Percentiles rank a stretch among this genome's conserved stretches.
Conservation (phyloP, 2,113 vertebrate species). For the Misgurnus mizolepis region DNA sequence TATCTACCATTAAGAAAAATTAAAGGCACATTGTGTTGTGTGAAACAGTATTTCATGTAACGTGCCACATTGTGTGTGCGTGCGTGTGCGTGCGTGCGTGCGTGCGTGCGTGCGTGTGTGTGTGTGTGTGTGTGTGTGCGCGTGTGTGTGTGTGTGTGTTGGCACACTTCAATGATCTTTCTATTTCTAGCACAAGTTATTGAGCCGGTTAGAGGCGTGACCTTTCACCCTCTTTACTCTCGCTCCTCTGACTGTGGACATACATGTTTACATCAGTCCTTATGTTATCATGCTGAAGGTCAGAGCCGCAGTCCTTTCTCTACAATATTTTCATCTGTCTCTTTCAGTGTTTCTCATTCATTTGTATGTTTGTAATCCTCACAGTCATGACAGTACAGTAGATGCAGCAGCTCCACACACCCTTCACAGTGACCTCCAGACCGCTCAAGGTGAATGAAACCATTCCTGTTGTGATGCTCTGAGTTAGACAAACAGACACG, state of each 20-base stretch:
- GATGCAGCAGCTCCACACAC: background rate
- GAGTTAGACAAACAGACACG: background rate
- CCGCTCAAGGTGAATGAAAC: background rate
- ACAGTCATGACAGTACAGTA: too few species aligned
- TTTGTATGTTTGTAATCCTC: too few species aligned
- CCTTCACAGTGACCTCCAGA: conserved; percentile 2
- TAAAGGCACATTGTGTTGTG: too few species aligned
- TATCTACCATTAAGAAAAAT: too few species aligned
- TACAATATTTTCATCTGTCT: too few species aligned
- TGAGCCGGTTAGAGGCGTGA: background rate
- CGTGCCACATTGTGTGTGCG: too few species aligned
- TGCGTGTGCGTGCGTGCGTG: too few species aligned
- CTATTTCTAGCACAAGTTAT: conserved; percentile 2
- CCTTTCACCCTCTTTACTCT: conserved; percentile 8
- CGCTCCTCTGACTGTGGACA: background rate
- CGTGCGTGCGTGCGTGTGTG: background rate
- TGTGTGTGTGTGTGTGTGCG: too few species aligned
- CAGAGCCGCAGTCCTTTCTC: too few species aligned
- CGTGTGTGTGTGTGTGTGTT: background rate
- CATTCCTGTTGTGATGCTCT: conserved; percentile 4
- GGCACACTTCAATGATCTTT: conserved; percentile 18
- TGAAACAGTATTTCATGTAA: too few species aligned
- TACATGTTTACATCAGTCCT: background rate
- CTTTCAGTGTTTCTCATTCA: too few species aligned
- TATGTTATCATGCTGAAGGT: too few species aligned